Conservation (phyloP, 2,888 invertebrate species). For the Rhaphigaster nebulosa region DNA sequence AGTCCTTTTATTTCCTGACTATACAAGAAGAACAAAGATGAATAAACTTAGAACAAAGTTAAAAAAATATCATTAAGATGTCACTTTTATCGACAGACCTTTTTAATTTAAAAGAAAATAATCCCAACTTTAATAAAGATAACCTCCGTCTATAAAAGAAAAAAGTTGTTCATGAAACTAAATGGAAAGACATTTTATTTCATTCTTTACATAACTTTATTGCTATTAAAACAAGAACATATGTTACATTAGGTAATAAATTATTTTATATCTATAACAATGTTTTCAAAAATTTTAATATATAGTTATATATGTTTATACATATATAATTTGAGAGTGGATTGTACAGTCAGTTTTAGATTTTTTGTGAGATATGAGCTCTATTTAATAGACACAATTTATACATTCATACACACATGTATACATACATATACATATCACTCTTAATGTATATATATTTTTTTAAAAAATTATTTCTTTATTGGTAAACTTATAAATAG, state of each 20-base stretch:
- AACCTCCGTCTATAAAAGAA: background rate
- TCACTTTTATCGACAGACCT: background rate
- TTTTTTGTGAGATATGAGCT: slow-evolving; percentile 63
- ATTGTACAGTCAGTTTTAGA: slow-evolving; percentile 64
- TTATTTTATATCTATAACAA: slow-evolving; percentile 64
- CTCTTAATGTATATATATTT: slow-evolving; percentile 34
- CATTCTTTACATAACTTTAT: slow-evolving; percentile 61
- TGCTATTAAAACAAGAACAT: slow-evolving; percentile 65
- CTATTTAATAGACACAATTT: slow-evolving; percentile 60
- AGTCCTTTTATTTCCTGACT: no score
- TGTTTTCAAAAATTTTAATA: slow-evolving; percentile 64
- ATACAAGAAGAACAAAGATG: no score
- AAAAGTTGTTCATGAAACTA: slow-evolving; percentile 1
- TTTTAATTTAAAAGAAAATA: background rate
- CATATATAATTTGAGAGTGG: slow-evolving; percentile 62
- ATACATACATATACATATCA: slow-evolving; percentile 57
- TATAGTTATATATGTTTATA: slow-evolving; percentile 65
- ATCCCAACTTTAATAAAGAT: background rate
- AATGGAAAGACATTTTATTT: slow-evolving; percentile 49
- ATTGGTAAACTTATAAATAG: slow-evolving; percentile 42
- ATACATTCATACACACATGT: slow-evolving; percentile 59
- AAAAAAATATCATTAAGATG: background rate
- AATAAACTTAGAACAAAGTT: no score
- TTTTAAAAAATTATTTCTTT: background rate
- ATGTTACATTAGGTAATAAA: slow-evolving; percentile 64